Evolutionary conservation across 2,888 invertebrate species (phyloP), one percentile per base, ranked within the genome.

Genomic region (Odontomyia ornata): DNA sequence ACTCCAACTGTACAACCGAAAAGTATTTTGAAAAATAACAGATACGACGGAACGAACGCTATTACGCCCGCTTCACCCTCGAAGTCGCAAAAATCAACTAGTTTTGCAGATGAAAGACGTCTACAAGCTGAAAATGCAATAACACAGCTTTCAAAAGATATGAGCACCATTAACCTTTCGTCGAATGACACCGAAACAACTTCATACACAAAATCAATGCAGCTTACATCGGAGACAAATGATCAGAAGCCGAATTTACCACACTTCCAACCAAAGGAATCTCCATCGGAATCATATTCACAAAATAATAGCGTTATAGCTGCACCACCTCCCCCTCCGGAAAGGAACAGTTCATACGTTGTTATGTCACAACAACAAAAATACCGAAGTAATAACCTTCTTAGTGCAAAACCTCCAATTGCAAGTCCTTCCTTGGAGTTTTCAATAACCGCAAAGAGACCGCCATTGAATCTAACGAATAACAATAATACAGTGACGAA

Each of bases 331-430:
- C 91, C 93, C 62, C 95, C 96, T 25, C 96, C 96, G 1, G 95
- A 95, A 85, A 90, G 96, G 79, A 95, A 95, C 77, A 95, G 95
- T 28, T 96, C 96, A 57, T 97, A 95, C 86, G 91, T 94, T 2
- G 91, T 94, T 30, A 95, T 95, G 94, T 92, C 91, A 9, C 93
- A 93, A 82, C 86, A 89, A 85, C 84, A 85, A 57, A 86, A 85
- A 79, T 80, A 83, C 30, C 80, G 84, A 3, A 80, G 81, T 36
- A 71, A 36, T 46, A 62, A 75, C 23, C 64, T 60, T 0, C 47
- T 75, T n/a, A 75, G 18, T 47, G 28, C 64, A 30, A 62, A 64
- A 28, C 65, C 76, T 52, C 64, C 76, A 13, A 67, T 67, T 21
- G 18, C 57, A 21, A 67, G 56, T 56, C 67, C 67, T 23, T 47